phyloP scores from a whole-genome alignment of 1,140 invertebrate species.

The Mamestra configurata region DNA sequence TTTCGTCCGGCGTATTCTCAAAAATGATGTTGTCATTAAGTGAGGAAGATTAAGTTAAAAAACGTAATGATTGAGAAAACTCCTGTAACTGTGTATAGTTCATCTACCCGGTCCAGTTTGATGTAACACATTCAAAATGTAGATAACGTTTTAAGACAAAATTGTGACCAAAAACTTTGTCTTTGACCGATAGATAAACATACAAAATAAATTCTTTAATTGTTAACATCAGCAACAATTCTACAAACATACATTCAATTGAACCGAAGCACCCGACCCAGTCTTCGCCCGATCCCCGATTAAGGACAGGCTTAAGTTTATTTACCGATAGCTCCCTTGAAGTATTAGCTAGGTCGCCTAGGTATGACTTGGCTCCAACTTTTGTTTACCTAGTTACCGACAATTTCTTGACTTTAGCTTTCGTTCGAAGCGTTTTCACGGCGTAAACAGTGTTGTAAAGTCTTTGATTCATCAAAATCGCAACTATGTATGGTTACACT shows the following conservation, averaged over 20 bases:
- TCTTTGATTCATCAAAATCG: neutral
- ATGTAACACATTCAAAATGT: too few relatives aligned
- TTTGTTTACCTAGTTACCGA: constrained; percentile 26
- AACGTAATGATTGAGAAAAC: too few relatives aligned
- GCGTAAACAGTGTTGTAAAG: neutral
- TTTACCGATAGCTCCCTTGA: constrained; percentile 54
- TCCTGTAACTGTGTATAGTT: too few relatives aligned
- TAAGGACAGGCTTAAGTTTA: constrained; percentile 56
- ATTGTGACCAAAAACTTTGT: too few relatives aligned
- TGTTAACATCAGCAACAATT: neutral
- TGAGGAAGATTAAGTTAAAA: too few relatives aligned
- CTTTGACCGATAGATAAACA: neutral
- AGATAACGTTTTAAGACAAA: too few relatives aligned
- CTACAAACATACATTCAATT: constrained; percentile 13
- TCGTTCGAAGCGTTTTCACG: neutral
- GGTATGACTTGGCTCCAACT: constrained; percentile 49
- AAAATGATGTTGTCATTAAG: too few relatives aligned
- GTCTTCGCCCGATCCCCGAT: constrained; percentile 48
- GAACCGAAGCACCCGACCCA: neutral
- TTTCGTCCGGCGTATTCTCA: too few relatives aligned
- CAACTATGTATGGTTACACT: neutral
- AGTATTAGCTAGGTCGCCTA: constrained; percentile 43
- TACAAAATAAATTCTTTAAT: neutral
- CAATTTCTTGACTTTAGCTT: constrained; percentile 41
- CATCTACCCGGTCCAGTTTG: too few relatives aligned